Conservation (phyloP, 2,797 vertebrate species). For the Todus mexicanus region DNA sequence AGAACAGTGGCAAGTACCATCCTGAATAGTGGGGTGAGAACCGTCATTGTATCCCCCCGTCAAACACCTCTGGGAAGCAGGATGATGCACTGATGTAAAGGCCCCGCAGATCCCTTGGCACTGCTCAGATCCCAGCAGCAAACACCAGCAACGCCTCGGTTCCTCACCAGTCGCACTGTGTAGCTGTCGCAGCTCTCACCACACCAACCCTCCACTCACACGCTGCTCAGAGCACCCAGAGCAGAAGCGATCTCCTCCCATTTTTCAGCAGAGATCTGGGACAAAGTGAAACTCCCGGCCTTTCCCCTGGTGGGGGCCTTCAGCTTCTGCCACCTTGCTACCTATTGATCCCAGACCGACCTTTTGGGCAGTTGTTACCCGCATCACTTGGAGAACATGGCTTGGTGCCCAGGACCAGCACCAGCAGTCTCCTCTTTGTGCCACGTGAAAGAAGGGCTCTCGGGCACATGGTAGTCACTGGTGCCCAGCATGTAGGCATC, state of each 20-base stretch:
- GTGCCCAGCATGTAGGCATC: neutral
- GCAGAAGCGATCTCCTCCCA: neutral
- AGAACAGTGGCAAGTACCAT: neutral
- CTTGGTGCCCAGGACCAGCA: neutral
- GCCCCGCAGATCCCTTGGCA: neutral
- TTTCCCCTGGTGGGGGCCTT: no score
- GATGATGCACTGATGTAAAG: neutral
- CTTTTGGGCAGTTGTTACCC: neutral
- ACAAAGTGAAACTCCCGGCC: neutral
- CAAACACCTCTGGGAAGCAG: neutral
- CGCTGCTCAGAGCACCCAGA: neutral
- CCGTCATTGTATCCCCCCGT: neutral
- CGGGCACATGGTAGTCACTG: fast-evolving
- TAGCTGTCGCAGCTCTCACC: neutral
- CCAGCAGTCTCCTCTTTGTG: neutral
- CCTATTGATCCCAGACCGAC: neutral
- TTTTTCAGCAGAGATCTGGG: neutral
- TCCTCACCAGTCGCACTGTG: neutral
- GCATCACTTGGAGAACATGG: fast-evolving
- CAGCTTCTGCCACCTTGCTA: neutral
- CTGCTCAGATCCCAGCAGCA: neutral
- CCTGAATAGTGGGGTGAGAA: neutral
- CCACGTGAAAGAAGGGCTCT: neutral
- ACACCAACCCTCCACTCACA: neutral
- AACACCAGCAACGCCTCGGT: neutral